Base-by-base conservation (phyloP, 2,888 invertebrate genomes). In the Cartodere bifasciata region DNA sequence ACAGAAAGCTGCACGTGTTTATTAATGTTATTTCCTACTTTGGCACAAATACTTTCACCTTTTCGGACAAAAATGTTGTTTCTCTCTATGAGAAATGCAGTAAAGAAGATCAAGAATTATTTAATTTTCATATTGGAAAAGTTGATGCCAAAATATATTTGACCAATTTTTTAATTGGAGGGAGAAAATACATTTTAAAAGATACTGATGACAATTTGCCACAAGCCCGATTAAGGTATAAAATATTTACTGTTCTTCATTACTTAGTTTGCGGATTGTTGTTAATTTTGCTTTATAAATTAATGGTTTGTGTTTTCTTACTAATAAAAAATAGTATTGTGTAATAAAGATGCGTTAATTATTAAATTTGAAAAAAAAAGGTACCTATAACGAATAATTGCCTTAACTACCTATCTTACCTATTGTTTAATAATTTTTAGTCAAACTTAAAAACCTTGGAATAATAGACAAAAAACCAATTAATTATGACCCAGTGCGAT, bases 1-100 rank as follows among this genome's bases (percentile, higher is more conserved):
- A 88, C 56, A 67, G 66, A 32, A 86, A 84, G 54, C 71, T 91
- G 30, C 80, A 86, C 55, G 78, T 75, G 52, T 80, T 86, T 41
- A 67, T 78, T 2, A 65, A 69, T 1, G 74, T 80, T 0, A 56
- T 91, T 15, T 66, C 76, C 1, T 86, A 82, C 53, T 92, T 92
- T 60, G 72, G 75, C 34, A 74, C 72, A 13, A 62, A 69, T 38
- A 72, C 80, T 35, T 90, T 86, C 86, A 57, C 60, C 9, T 83
- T 82, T 49, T 55, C 62, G 1, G 74, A 72, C 35, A 56, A 60
- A 11, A 72, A 1, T 54, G 23, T 31, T 13, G 16, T 63, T 5
- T 48, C 46, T 1, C 61, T 84, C 47, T 68, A 72, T 64, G 49
- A 51, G 1, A 64, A 65, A 1, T 47, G 82, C 22, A 61, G 67